Conservation (phyloP, 2,113 vertebrate species). For the Tauraco erythrolophus region DNA sequence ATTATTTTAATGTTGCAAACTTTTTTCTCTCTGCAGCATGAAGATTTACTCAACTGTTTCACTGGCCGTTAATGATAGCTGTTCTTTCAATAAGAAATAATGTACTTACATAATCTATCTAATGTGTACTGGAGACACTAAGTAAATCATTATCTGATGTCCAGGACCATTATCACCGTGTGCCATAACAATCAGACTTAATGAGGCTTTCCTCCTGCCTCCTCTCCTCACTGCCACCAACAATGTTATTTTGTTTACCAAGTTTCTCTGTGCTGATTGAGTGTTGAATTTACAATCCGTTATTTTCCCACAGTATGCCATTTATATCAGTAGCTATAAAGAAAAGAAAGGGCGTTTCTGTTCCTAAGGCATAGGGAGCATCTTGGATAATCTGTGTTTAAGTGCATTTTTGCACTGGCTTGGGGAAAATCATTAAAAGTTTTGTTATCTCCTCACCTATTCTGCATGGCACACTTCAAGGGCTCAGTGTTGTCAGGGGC, state of each 20-base stretch:
- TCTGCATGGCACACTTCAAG: not conserved
- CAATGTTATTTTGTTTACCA: conserved; percentile 26
- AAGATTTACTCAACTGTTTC: conserved; percentile 16
- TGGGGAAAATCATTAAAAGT: not conserved
- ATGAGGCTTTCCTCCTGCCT: conserved; percentile 7
- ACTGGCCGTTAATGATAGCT: not conserved
- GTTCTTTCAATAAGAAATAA: conserved; percentile 13
- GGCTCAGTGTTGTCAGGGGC: not conserved
- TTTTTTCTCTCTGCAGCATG: not conserved
- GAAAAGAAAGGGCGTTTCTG: not conserved
- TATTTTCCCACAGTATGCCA: not conserved
- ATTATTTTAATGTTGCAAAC: not conserved
- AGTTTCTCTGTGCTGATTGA: not conserved
- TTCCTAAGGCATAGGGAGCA: not conserved
- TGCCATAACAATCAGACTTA: conserved; percentile 16
- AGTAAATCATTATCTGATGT: conserved; percentile 36
- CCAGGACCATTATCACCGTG: conserved; percentile 21
- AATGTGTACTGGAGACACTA: not conserved
- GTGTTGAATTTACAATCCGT: not conserved
- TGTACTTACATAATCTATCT: not conserved
- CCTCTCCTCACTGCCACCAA: not conserved
- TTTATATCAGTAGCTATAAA: not conserved
- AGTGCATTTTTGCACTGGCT: not conserved
- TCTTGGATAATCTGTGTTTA: not conserved
- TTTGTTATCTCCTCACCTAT: not conserved